phyloP scores from a whole-genome alignment of 2,113 vertebrate genomes.

The Symphodus melops region DNA sequence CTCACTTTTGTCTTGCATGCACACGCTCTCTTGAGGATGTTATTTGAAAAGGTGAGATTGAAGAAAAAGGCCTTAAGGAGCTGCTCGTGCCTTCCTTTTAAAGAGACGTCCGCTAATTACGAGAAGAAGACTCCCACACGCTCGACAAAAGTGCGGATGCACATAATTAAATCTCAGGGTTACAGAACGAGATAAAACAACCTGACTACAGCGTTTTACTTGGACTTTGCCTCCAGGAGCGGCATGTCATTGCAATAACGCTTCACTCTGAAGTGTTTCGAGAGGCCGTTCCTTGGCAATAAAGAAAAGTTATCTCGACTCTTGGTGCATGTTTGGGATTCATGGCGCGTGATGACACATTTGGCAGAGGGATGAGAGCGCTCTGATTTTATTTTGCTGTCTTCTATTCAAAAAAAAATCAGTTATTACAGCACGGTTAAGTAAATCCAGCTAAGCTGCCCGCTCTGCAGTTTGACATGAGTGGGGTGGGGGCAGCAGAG shows the following conservation, averaged over 20 bases:
- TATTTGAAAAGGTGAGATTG: background rate
- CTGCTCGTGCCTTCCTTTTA: background rate
- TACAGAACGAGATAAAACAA: slow-evolving; percentile 1
- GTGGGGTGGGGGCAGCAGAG: slow-evolving; percentile 26
- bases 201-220: slow-evolving; percentile 14
- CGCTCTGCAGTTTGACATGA: slow-evolving; percentile 64
- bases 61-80: slow-evolving; percentile 1
- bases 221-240: slow-evolving; percentile 19
- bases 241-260: slow-evolving; percentile 20
- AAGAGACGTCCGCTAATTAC: slow-evolving; percentile 15
- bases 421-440: slow-evolving; percentile 47
- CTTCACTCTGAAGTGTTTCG: slow-evolving; percentile 14
- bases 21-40: background rate
- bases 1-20: background rate
- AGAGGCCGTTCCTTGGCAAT: background rate
- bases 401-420: slow-evolving; percentile 51
- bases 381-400: slow-evolving; percentile 31
- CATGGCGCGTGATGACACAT: background rate
- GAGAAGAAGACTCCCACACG: slow-evolving; percentile 28
- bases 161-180: slow-evolving; percentile 20
- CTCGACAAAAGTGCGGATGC: slow-evolving; percentile 1
- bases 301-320: background rate
- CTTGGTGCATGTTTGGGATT: background rate
- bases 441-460: slow-evolving; percentile 58
- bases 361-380: background rate